Percentiles rank a stretch among this genome's conserved stretches.
phyloP scores from a whole-genome alignment of 2,888 invertebrate species.

The Xestoiulus laeticollis region DNA sequence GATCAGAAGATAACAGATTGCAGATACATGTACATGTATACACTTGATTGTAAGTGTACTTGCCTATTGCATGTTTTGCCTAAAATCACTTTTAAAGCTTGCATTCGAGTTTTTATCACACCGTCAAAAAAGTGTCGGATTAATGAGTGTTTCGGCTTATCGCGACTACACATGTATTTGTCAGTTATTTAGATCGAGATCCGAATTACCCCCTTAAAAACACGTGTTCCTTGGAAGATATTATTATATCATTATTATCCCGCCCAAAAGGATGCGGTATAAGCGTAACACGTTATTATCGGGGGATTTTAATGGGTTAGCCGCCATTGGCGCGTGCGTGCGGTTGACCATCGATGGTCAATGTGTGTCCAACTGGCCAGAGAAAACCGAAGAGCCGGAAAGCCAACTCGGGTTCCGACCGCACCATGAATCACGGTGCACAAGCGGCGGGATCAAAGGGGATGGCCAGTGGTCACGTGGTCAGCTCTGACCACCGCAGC shows the following conservation, averaged over 20 bases:
- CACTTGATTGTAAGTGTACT: too few relatives aligned
- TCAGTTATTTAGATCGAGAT: not conserved
- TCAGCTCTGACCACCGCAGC: not conserved
- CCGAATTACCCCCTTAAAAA: not conserved
- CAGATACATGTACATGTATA: too few relatives aligned
- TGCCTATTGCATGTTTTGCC: too few relatives aligned
- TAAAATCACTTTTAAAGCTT: too few relatives aligned
- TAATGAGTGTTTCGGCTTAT: too few relatives aligned
- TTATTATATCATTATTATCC: not conserved
- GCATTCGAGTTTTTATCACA: too few relatives aligned
- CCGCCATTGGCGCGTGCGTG: not conserved
- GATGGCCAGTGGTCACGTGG: not conserved
- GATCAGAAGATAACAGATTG: too few relatives aligned
- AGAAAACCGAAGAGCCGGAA: not conserved
- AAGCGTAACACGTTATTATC: constrained; percentile 21
- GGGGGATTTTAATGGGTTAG: constrained; percentile 10
- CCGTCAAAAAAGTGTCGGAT: too few relatives aligned
- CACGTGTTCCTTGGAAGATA: not conserved
- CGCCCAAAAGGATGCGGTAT: not conserved
- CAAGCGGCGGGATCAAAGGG: not conserved
- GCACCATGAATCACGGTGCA: constrained; percentile 16
- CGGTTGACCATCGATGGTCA: constrained; percentile 32
- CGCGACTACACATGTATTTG: not conserved
- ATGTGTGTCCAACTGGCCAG: not conserved
- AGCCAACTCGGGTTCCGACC: not conserved